Conservation (phyloP, 2,888 invertebrate species). For the Invenusta paracnida region DNA sequence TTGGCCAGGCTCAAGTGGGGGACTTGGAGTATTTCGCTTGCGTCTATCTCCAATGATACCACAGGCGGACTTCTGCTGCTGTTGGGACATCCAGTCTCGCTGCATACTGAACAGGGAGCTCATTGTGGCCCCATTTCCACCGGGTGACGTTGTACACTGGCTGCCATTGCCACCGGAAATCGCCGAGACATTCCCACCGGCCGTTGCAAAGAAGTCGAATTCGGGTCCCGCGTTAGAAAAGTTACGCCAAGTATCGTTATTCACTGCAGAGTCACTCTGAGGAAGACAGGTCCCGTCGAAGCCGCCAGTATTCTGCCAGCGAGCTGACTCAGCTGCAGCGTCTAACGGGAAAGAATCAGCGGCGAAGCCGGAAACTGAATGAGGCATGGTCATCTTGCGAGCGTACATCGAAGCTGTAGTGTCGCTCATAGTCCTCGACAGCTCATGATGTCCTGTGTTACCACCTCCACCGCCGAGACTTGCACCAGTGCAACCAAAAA, state of each 20-base stretch:
- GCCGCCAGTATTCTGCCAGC: neutral
- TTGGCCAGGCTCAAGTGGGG: neutral
- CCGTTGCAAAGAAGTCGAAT: conserved; percentile 5
- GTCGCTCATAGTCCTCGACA: conserved; percentile 10
- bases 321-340: neutral
- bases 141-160: neutral
- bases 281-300: neutral
- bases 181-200: neutral
- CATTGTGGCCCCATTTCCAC: neutral
- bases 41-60: conserved; percentile 24
- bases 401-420: neutral
- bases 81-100: neutral
- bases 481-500: neutral
- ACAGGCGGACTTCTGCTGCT: neutral
- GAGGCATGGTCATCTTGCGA: neutral
- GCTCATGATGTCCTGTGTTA: neutral
- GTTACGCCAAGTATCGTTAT: conserved; percentile 5
- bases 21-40: conserved; percentile 16
- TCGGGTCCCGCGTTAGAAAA: neutral
- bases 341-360: neutral
- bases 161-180: neutral
- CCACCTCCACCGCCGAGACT: neutral
- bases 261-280: neutral
- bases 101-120: neutral
- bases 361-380: neutral